These are phyloP conservation scores for Columba guinea DNA, from an alignment of 2,797 vertebrate species.

Conservation along the genomic window DNA sequence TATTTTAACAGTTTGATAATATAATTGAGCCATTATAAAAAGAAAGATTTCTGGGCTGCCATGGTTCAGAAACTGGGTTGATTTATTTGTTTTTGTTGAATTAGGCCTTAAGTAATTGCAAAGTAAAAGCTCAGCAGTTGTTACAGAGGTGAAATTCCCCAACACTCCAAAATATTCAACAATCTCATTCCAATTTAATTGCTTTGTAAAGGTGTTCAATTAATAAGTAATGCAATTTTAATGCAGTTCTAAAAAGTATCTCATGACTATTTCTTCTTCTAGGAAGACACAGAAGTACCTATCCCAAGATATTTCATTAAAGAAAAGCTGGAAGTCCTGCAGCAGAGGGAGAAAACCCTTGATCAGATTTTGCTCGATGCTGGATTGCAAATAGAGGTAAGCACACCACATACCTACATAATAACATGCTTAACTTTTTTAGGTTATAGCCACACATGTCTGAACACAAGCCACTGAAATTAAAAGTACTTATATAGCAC, in stretches of 20 bases:
- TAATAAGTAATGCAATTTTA: background rate
- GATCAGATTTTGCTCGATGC: conserved; percentile 74
- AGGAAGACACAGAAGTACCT: conserved; percentile 86
- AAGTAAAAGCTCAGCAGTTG: conserved; percentile 27
- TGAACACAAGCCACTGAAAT: background rate
- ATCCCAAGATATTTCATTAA: conserved; percentile 87
- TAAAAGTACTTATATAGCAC: background rate
- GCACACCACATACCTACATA: background rate
- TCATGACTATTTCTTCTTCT: background rate
- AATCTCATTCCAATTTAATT: background rate
- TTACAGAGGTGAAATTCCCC: conserved; percentile 39
- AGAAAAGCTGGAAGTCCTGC: conserved; percentile 79
- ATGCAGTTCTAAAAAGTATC: background rate
- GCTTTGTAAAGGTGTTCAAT: background rate
- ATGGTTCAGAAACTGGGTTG: conserved; percentile 5
- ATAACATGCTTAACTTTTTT: background rate
- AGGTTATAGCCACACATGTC: background rate
- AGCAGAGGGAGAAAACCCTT: conserved; percentile 79
- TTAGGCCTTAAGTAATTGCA: conserved; percentile 35
- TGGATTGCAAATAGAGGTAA: conserved; percentile 66
- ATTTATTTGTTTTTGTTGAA: conserved; percentile 64
- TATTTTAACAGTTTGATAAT: conserved; percentile 54
- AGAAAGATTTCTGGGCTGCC: background rate
- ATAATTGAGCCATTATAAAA: conserved; percentile 49
- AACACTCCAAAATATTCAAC: background rate